Evolutionary conservation across 2,113 vertebrate species (phyloP).

Genomic region (Tachysurus fulvidraco): DNA sequence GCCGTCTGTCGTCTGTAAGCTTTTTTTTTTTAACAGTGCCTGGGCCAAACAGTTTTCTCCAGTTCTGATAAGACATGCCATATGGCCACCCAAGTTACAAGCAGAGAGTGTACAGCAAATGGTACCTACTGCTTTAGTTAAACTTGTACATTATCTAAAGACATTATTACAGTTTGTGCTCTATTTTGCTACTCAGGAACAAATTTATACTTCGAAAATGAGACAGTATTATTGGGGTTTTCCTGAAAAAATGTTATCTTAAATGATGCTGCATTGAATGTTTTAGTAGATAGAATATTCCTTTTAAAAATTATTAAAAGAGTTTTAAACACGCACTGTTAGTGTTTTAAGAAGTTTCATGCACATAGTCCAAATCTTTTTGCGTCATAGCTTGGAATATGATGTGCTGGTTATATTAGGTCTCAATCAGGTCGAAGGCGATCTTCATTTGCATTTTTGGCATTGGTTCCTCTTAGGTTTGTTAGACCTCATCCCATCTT

Average conservation of each 20-base stretch:
- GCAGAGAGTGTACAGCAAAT: background rate
- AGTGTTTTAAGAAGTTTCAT: background rate
- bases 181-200: background rate
- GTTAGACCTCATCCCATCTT: constrained; percentile 13
- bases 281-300: background rate
- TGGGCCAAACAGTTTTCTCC: background rate
- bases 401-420: constrained; percentile 38
- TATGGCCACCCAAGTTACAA: constrained; percentile 19
- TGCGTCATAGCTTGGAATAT: constrained; percentile 8
- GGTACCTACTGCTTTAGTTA: background rate
- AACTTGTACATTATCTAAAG: background rate
- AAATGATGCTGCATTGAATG: background rate
- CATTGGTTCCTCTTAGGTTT: background rate
- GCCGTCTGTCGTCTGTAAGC: constrained; percentile 8
- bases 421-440: background rate
- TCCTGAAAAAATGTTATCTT: background rate
- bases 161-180: background rate
- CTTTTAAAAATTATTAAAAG: background rate
- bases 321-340: background rate
- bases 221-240: background rate
- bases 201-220: background rate
- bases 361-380: background rate
- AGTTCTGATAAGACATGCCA: constrained; percentile 16
- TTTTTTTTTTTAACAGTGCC: background rate
- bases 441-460: constrained; percentile 40